Percentiles rank a stretch among this genome's conserved stretches.
Evolutionary conservation across 2,113 vertebrate species (phyloP).

Genomic region (Eclectus roratus): DNA sequence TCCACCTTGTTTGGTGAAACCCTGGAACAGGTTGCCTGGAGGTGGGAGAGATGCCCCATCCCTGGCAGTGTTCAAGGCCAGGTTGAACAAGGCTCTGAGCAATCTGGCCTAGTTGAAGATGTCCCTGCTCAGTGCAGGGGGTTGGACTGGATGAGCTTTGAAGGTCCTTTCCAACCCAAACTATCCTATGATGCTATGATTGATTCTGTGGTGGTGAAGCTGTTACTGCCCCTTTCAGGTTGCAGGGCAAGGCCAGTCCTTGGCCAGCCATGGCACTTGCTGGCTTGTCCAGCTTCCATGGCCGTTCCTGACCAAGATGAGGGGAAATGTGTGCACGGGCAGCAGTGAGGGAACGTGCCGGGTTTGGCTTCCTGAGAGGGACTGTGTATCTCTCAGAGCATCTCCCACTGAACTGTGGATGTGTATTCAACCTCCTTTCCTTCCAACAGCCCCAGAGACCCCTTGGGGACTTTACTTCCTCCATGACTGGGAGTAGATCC

Average conservation of each 20-base stretch:
- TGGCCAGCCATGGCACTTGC: not conserved
- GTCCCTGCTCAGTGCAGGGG: fast-evolving
- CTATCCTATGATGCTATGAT: not conserved
- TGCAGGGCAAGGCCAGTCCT: not conserved
- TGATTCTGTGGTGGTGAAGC: not conserved
- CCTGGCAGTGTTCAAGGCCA: not conserved
- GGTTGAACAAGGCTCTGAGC: not conserved
- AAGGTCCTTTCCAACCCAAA: not conserved
- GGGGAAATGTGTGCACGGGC: not conserved
- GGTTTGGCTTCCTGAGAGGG: not conserved
- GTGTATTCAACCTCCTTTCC: conserved; percentile 25
- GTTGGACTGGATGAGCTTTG: not conserved
- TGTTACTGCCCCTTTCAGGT: not conserved
- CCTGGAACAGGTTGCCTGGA: not conserved
- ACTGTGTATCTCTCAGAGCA: not conserved
- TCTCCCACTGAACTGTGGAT: not conserved
- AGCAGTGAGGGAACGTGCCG: not conserved
- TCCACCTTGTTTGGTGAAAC: not conserved
- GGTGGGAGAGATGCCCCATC: not conserved
- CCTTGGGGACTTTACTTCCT: conserved; percentile 64
- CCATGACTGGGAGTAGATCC: conserved; percentile 60
- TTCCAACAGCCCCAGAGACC: conserved; percentile 68
- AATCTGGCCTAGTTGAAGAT: not conserved
- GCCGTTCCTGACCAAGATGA: not conserved
- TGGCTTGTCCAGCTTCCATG: not conserved